Evolutionary conservation across 1,140 invertebrate genomes (phyloP).

Genomic region (Agrilus planipennis): DNA sequence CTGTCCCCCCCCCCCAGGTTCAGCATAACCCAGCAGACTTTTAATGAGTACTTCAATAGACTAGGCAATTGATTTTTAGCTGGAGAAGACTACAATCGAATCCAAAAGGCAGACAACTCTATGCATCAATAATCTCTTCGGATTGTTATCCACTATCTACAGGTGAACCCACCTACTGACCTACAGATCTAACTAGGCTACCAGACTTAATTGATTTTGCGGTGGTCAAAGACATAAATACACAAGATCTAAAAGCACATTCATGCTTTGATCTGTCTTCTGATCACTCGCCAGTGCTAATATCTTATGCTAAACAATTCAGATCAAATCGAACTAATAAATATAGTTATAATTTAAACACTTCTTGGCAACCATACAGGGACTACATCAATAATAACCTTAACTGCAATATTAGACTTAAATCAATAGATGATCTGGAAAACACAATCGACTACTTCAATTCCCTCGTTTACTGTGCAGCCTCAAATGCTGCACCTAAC

Average conservation of each 20-base stretch:
- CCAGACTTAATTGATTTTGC: conserved; percentile 4
- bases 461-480: neutral
- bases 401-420: neutral
- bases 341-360: neutral
- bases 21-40: conserved; percentile 21
- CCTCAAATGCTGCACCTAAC: neutral
- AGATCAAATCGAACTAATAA: neutral
- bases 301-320: neutral
- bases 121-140: conserved; percentile 19
- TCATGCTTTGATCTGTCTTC: neutral
- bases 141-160: too few species aligned
- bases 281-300: neutral
- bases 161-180: conserved; percentile 1
- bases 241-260: neutral
- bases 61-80: conserved; percentile 29
- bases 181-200: conserved; percentile 1
- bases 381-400: neutral
- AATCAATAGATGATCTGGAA: neutral
- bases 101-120: conserved; percentile 23
- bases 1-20: conserved; percentile 20
- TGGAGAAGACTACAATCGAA: conserved; percentile 33
- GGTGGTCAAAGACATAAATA: neutral
- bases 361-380: neutral
- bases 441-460: neutral
- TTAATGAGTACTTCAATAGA: conserved; percentile 20